Evolutionary conservation across 2,888 invertebrate species (phyloP).

Genomic region (Idaea biselata): DNA sequence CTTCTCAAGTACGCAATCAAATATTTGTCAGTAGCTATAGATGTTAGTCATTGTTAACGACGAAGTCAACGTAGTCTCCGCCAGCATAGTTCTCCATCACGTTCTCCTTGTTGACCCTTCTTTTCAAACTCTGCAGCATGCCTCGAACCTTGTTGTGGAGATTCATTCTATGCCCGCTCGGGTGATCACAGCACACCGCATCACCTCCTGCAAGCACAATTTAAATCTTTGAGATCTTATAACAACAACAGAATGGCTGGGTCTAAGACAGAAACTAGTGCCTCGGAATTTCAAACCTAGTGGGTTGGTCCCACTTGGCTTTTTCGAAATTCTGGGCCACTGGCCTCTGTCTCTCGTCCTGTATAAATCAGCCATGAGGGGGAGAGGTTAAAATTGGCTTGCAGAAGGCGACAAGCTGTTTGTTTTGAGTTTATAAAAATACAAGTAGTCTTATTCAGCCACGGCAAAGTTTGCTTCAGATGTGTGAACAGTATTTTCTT

Average conservation of each 20-base stretch:
- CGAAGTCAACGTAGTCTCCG: conserved; percentile 67
- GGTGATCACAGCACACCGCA: conserved; percentile 51
- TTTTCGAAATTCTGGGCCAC: too few relatives aligned
- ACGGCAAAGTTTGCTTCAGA: too few relatives aligned
- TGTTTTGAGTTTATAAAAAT: not conserved
- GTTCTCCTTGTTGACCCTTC: conserved; percentile 60
- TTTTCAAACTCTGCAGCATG: conserved; percentile 53
- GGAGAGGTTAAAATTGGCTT: conserved; percentile 41
- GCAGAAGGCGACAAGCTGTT: conserved; percentile 51
- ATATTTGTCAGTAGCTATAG: not conserved
- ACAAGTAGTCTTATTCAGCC: too few relatives aligned
- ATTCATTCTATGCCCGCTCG: conserved; percentile 60
- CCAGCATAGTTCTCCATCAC: conserved; percentile 48
- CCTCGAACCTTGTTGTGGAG: conserved; percentile 56
- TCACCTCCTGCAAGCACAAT: conserved; percentile 77
- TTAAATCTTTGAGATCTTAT: conserved; percentile 28
- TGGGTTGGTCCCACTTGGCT: too few relatives aligned
- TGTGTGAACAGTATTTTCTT: too few relatives aligned
- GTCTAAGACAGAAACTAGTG: too few relatives aligned
- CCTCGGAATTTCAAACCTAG: too few relatives aligned
- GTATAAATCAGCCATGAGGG: not conserved
- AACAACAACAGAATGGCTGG: not conserved
- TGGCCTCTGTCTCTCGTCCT: too few relatives aligned
- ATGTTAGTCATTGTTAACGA: conserved; percentile 67
- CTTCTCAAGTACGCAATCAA: not conserved